phyloP scores from a whole-genome alignment of 2,888 invertebrate genomes.

The Empis stercorea region DNA sequence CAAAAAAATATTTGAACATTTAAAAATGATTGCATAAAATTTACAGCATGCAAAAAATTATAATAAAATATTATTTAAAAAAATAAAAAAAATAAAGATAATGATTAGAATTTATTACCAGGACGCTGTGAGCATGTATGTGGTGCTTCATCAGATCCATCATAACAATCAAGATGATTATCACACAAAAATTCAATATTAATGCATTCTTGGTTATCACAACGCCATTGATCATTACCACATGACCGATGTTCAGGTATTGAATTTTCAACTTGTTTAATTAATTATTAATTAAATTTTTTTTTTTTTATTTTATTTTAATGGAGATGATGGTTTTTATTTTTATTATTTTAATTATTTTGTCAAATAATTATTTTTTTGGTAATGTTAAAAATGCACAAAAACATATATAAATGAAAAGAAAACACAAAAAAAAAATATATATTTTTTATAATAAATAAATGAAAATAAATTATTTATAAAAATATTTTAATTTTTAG shows the following conservation, averaged over 20 bases:
- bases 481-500: too few relatives aligned
- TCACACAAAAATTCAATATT: constrained; percentile 45
- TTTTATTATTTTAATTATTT: constrained; percentile 10
- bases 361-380: background rate
- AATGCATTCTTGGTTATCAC: constrained; percentile 51
- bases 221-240: constrained; percentile 41
- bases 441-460: too few relatives aligned
- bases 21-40: too few relatives aligned
- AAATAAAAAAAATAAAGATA: background rate
- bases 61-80: constrained; percentile 1
- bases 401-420: background rate
- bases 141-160: constrained; percentile 44
- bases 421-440: background rate
- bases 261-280: background rate
- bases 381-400: background rate
- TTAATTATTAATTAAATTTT: background rate
- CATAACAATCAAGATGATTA: constrained; percentile 43
- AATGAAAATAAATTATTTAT: background rate
- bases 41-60: too few relatives aligned
- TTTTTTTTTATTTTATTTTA: background rate
- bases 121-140: background rate
- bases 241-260: constrained; percentile 16
- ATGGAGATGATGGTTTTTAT: constrained; percentile 7
- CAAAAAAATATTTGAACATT: too few relatives aligned
- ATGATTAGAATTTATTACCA: background rate